Percentiles rank a stretch among this genome's conserved stretches.
Conservation (phyloP, 2,888 invertebrate species). For the Pseudeuparius sepicola region DNA sequence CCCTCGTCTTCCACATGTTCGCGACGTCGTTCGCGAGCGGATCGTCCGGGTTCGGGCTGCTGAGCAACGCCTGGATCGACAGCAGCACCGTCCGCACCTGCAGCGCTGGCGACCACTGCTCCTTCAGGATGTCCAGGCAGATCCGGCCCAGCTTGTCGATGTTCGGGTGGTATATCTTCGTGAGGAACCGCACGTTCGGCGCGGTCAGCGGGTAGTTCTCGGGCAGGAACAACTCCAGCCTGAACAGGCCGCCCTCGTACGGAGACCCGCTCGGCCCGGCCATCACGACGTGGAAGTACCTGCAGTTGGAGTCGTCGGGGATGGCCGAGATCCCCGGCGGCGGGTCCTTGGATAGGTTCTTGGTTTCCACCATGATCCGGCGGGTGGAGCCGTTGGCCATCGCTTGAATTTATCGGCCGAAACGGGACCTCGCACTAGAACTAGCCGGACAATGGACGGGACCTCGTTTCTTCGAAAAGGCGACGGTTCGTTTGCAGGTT, state of each 20-base stretch:
- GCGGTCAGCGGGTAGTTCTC: conserved; percentile 99
- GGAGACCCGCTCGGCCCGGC: conserved; percentile 91
- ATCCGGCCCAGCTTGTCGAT: conserved; percentile 99
- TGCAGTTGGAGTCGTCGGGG: conserved; percentile 90
- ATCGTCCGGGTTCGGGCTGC: conserved; percentile 95
- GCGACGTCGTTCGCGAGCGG: conserved; percentile 97
- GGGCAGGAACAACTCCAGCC: conserved; percentile 96
- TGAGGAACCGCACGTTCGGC: conserved; percentile 98
- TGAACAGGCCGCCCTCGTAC: conserved; percentile 96
- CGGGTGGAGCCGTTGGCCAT: conserved; percentile 51
- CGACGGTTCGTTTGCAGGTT: no score
- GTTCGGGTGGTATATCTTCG: conserved; percentile 99
- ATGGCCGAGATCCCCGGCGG: conserved; percentile 96
- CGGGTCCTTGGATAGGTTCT: conserved; percentile 92
- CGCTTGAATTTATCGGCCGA: conserved; percentile 20
- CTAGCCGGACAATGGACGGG: no score
- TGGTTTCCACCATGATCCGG: conserved; percentile 93
- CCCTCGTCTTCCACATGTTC: conserved; percentile 97
- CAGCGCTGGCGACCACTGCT: conserved; percentile 97
- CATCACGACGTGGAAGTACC: conserved; percentile 91
- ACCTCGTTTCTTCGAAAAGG: no score
- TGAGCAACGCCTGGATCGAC: conserved; percentile 95
- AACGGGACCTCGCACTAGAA: no score
- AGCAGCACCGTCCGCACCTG: conserved; percentile 98
- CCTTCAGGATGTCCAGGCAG: conserved; percentile 97